These are phyloP conservation scores for Cheilosia impressa DNA, from an alignment of 2,888 invertebrate species.

Conservation along the genomic window DNA sequence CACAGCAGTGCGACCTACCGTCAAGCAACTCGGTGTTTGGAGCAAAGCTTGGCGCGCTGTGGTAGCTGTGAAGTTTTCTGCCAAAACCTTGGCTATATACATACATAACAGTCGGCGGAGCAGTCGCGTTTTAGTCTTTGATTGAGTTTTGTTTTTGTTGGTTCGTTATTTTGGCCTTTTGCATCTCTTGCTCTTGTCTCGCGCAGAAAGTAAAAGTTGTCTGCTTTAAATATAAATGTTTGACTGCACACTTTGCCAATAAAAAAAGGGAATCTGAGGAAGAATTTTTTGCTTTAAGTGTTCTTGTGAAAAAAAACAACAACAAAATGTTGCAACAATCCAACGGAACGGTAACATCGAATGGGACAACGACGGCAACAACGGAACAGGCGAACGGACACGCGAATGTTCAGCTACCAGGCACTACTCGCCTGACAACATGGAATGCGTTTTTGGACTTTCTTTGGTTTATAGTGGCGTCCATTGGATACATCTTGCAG, in stretches of 20 bases:
- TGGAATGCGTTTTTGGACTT: slow-evolving; percentile 81
- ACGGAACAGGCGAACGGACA: slow-evolving; percentile 45
- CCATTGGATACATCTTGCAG: slow-evolving; percentile 84
- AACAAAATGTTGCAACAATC: background rate
- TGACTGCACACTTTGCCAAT: slow-evolving; percentile 2
- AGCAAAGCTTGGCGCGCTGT: slow-evolving; percentile 41
- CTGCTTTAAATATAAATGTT: slow-evolving; percentile 15
- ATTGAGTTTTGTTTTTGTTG: slow-evolving; percentile 73
- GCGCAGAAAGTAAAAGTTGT: slow-evolving; percentile 69
- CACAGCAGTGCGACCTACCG: slow-evolving; percentile 10
- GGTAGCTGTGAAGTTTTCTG: slow-evolving; percentile 42
- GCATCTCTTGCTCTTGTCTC: slow-evolving; percentile 18
- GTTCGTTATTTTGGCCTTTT: slow-evolving; percentile 52
- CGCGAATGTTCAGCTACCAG: background rate
- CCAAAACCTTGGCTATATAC: slow-evolving; percentile 72
- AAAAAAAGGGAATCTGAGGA: background rate
- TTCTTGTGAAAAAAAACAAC: background rate
- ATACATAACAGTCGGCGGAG: slow-evolving; percentile 59
- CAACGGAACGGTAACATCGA: slow-evolving; percentile 27
- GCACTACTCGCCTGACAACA: slow-evolving; percentile 9
- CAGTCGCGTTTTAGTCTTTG: slow-evolving; percentile 74
- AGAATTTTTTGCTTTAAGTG: background rate
- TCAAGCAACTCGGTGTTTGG: slow-evolving; percentile 30
- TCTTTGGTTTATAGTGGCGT: slow-evolving; percentile 80
- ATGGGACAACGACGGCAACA: too few relatives aligned